Percentiles rank a stretch among this genome's conserved stretches.
phyloP scores from a whole-genome alignment of 2,797 vertebrate genomes.

The Chelon labrosus region DNA sequence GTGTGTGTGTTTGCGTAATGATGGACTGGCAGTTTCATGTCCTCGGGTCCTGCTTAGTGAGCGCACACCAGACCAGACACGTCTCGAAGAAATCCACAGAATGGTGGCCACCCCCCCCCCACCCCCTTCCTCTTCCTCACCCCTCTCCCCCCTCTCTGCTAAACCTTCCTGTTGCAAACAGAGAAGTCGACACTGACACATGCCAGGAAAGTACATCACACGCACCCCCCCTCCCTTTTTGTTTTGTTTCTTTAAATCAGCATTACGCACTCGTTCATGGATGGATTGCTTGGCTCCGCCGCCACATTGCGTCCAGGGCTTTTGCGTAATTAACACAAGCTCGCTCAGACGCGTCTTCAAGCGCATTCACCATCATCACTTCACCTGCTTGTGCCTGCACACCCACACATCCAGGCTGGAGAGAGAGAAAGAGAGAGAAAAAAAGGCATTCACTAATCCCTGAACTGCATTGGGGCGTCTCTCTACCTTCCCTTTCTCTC shows the following conservation, averaged over 20 bases:
- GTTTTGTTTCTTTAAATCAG: background rate
- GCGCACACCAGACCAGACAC: constrained; percentile 89
- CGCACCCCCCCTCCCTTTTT: constrained; percentile 12
- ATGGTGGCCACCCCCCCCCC: constrained; percentile 65
- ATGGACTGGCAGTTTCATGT: constrained; percentile 63
- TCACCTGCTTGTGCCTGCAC: constrained; percentile 70
- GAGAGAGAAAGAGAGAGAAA: constrained; percentile 5
- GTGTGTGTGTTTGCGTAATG: constrained; percentile 7
- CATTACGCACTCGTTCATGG: constrained; percentile 2
- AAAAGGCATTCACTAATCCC: constrained; percentile 57
- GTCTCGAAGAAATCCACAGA: constrained; percentile 88
- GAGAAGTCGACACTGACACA: constrained; percentile 75
- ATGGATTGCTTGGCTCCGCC: constrained; percentile 22
- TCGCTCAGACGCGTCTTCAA: constrained; percentile 60
- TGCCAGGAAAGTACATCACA: constrained; percentile 31
- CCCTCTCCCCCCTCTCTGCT: constrained; percentile 47
- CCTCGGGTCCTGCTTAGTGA: constrained; percentile 70
- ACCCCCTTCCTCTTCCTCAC: constrained; percentile 20
- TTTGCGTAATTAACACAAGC: constrained; percentile 82
- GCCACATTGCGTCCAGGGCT: constrained; percentile 73
- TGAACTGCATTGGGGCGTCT: constrained; percentile 67
- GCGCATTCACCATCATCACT: constrained; percentile 59
- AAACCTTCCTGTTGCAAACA: constrained; percentile 85
- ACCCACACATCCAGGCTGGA: constrained; percentile 43
- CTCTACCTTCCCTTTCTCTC: constrained; percentile 19